Percentiles rank a stretch among this genome's conserved stretches.
These are phyloP conservation scores for Paracentrotus lividus DNA, from an alignment of 53 echinoderm and acorn worm genomes.

Conservation along the genomic window DNA sequence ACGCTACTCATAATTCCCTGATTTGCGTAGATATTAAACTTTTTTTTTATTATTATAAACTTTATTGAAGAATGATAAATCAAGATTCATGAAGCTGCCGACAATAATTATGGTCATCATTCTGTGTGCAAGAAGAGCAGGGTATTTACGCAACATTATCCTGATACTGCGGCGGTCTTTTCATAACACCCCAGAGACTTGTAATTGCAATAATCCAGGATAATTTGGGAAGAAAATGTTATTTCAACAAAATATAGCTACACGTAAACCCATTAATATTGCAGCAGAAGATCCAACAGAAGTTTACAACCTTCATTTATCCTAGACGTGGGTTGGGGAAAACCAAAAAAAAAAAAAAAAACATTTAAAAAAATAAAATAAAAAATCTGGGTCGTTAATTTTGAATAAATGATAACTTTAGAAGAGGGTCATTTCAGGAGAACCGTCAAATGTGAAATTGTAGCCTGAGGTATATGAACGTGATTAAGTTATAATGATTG, in stretches of 20 bases:
- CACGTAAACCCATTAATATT: neutral
- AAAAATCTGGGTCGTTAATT: neutral
- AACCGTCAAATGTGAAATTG: slow-evolving; percentile 11
- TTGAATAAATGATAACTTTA: neutral
- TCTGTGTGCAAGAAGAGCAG: neutral
- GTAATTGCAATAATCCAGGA: neutral
- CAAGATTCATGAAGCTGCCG: too few species aligned
- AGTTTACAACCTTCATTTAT: neutral
- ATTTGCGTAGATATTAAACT: too few species aligned
- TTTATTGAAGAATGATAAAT: too few species aligned
- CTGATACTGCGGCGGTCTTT: neutral
- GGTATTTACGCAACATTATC: neutral
- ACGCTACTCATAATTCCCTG: too few species aligned
- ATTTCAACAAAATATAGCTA: neutral
- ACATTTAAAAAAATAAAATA: too few species aligned
- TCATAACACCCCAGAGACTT: neutral
- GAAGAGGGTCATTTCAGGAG: neutral
- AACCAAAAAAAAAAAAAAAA: too few species aligned
- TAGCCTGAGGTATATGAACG: neutral
- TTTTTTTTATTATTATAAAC: too few species aligned
- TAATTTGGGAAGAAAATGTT: neutral
- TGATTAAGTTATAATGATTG: neutral
- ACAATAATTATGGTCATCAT: neutral
- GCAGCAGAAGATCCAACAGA: neutral
- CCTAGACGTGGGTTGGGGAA: neutral